Evolutionary conservation across 2,888 invertebrate species (phyloP).

Genomic region (Petrolisthes manimaculis): DNA sequence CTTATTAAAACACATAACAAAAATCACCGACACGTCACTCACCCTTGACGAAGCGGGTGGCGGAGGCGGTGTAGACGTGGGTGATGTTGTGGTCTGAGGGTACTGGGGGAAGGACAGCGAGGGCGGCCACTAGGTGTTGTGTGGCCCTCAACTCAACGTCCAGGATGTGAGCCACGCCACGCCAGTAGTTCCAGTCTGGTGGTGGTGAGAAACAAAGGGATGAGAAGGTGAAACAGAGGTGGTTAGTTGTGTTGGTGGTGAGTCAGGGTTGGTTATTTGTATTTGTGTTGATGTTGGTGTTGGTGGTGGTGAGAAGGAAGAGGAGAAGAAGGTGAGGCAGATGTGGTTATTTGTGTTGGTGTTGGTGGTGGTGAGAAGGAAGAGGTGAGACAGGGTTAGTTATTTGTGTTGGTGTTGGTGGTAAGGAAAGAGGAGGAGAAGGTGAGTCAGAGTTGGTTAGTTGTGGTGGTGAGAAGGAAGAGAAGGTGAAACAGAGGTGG

Average conservation of each 20-base stretch:
- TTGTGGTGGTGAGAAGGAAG: too few relatives aligned
- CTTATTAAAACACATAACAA: too few relatives aligned
- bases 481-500: neutral
- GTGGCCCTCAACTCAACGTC: constrained; percentile 52
- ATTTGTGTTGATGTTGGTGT: neutral
- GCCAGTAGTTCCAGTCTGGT: constrained; percentile 58
- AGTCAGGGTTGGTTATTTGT: neutral
- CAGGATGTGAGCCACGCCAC: constrained; percentile 40
- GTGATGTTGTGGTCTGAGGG: constrained; percentile 35
- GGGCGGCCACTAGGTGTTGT: constrained; percentile 39
- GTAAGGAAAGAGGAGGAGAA: neutral
- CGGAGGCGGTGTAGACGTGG: constrained; percentile 5
- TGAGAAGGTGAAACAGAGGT: neutral
- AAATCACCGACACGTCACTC: too few relatives aligned
- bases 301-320: neutral
- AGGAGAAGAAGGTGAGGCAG: neutral
- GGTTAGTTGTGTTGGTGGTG: neutral
- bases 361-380: neutral
- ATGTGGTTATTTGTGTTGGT: neutral
- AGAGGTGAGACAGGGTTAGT: too few relatives aligned
- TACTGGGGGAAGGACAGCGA: constrained; percentile 31
- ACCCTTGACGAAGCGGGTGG: constrained; percentile 46
- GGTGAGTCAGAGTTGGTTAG: neutral
- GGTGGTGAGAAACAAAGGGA: neutral
- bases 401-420: neutral